phyloP scores from a whole-genome alignment of 2,797 vertebrate genomes.

The Chloroceryle inda region DNA sequence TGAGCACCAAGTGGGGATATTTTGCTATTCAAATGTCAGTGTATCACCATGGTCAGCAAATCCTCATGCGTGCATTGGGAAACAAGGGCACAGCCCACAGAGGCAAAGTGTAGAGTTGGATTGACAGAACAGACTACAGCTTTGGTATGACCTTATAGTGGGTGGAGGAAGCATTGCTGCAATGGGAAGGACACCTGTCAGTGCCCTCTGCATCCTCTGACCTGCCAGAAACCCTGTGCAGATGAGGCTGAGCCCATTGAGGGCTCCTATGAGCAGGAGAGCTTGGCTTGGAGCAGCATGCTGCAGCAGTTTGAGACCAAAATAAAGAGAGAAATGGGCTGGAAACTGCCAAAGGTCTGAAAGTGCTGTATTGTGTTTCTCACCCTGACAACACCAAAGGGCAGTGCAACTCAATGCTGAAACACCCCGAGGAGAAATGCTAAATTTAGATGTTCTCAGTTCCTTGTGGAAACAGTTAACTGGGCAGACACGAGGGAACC shows the following conservation, averaged over 20 bases:
- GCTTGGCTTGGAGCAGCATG: background rate
- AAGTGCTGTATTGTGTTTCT: background rate
- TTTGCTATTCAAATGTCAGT: background rate
- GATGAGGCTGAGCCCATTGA: background rate
- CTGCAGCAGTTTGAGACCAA: background rate
- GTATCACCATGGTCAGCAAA: background rate
- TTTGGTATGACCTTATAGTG: accelerated
- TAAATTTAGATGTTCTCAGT: background rate
- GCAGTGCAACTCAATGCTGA: background rate
- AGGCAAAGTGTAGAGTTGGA: background rate
- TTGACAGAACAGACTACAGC: background rate
- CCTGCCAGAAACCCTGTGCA: background rate
- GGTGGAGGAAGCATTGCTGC: background rate
- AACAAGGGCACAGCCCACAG: background rate
- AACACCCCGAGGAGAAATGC: background rate
- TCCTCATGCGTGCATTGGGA: background rate
- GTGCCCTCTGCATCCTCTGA: background rate
- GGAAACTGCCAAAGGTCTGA: background rate
- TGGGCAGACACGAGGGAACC: background rate
- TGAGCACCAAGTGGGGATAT: background rate
- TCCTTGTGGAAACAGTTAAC: background rate
- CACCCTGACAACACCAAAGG: background rate
- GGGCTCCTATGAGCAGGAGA: background rate
- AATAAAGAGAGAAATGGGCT: background rate
- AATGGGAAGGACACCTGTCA: background rate